phyloP scores from a whole-genome alignment of 2,113 vertebrate species.

The Microtus montanus region DNA sequence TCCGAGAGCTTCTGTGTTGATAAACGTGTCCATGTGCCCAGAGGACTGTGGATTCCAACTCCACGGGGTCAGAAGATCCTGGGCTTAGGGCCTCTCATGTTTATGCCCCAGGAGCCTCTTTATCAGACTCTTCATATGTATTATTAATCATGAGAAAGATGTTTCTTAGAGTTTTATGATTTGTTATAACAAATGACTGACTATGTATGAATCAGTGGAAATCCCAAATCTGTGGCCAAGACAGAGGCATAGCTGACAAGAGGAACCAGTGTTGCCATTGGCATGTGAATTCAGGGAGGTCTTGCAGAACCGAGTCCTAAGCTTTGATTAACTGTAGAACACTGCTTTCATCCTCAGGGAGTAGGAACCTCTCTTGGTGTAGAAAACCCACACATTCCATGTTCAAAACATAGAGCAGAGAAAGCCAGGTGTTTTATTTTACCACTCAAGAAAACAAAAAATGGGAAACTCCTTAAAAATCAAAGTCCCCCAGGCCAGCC shows the following conservation, averaged over 20 bases:
- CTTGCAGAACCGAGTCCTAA: background rate
- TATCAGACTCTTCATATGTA: background rate
- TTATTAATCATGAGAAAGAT: background rate
- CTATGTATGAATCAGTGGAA: background rate
- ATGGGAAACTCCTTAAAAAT: background rate
- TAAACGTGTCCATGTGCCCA: background rate
- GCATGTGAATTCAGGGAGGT: background rate
- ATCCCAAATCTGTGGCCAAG: background rate
- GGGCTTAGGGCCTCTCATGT: background rate
- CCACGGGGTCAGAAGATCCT: background rate
- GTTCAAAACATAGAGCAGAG: background rate
- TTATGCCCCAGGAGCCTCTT: background rate
- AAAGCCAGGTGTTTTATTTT: background rate
- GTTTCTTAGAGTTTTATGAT: background rate
- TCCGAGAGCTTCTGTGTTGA: background rate
- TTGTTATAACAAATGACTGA: background rate
- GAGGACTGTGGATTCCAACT: accelerated
- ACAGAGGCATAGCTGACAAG: background rate
- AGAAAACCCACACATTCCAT: background rate
- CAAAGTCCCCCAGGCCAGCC: background rate
- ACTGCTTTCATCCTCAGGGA: background rate
- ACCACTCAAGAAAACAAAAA: background rate
- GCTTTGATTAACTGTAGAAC: background rate
- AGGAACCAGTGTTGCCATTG: background rate
- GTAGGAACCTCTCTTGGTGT: background rate